Evolutionary conservation across 2,888 invertebrate species (phyloP), one percentile per base, ranked within the genome.

Genomic region (Apotomis turbidana): DNA sequence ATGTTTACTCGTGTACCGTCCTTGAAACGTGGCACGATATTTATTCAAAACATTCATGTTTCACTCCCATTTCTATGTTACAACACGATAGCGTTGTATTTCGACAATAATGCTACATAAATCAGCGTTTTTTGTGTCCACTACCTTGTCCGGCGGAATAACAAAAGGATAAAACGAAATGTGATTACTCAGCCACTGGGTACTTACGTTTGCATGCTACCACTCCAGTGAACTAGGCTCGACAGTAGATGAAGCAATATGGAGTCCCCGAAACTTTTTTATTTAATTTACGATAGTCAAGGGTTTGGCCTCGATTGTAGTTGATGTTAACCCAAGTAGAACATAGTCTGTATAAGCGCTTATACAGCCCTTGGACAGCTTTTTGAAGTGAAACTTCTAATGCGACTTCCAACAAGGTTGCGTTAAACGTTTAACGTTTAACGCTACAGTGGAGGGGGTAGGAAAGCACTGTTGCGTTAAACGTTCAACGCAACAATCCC

Each of bases 131-230:
- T 87, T 87, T 87, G 86, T 87, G 86, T 88, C 81, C 81, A 80
- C 78, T 75, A 79, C 78, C 80, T 83, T 79, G 84, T 76, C 75
- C 76, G 67, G 83, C 78, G 77, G 69, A 83, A 78, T 79, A 84
- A 89, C 89, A 91, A 90, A 90, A 85, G 87, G 87, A 88, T 84
- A 84, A 86, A 89, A 90, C 83, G 88, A 87, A 90, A 90, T 88
- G 92, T 90, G 87, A 91, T 90, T 91, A 90, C 87, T 88, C 89
- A 87, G 87, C 83, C 82, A 72, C 62, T 72, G 62, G 81, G 83
- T 81, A 81, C 84, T 77, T 79, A 81, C 79, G 87, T 86, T 86
- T 88, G 87, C 87, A 87, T 87, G 89, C 86, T 87, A 88, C 63
- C 41, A 49, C 8, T 15, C 13, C 5, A 46, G 9, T 63, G 62